Conservation (phyloP, 2,888 invertebrate genomes). For the Noctuana brunneofusca region DNA sequence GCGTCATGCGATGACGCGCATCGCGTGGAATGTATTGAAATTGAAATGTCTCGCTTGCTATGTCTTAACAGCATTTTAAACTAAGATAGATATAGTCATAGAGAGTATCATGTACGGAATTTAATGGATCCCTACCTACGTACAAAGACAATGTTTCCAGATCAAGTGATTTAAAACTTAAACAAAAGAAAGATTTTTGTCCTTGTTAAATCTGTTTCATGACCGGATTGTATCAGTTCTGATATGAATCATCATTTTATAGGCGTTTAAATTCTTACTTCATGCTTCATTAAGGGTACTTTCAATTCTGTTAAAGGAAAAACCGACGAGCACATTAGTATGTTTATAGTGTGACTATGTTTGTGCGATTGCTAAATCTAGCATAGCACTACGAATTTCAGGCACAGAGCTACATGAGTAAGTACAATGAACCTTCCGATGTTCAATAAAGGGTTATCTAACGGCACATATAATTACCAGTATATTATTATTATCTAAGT, state of each 20-base stretch:
- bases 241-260: conserved; percentile 19
- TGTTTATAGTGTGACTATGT: not conserved
- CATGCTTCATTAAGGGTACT: conserved; percentile 11
- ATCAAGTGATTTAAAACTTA: too few species aligned
- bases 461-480: too few species aligned
- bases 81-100: not conserved
- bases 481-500: too few species aligned
- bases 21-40: conserved; percentile 53
- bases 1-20: conserved; percentile 67
- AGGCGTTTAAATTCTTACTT: conserved; percentile 19
- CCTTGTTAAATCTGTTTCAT: too few species aligned
- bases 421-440: too few species aligned
- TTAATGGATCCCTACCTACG: too few species aligned
- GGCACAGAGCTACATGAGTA: too few species aligned
- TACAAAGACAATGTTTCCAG: too few species aligned
- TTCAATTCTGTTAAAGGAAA: conserved; percentile 7
- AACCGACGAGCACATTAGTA: conserved; percentile 3
- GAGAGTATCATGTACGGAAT: not conserved
- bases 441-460: too few species aligned
- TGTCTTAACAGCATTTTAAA: conserved; percentile 5
- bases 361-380: conserved; percentile 4
- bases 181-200: too few species aligned
- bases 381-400: not conserved
- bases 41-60: conserved; percentile 49
- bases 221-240: not conserved